Conservation (phyloP, 37 sponge, comb jelly and placozoan species). For the Hormiphora californensis region DNA sequence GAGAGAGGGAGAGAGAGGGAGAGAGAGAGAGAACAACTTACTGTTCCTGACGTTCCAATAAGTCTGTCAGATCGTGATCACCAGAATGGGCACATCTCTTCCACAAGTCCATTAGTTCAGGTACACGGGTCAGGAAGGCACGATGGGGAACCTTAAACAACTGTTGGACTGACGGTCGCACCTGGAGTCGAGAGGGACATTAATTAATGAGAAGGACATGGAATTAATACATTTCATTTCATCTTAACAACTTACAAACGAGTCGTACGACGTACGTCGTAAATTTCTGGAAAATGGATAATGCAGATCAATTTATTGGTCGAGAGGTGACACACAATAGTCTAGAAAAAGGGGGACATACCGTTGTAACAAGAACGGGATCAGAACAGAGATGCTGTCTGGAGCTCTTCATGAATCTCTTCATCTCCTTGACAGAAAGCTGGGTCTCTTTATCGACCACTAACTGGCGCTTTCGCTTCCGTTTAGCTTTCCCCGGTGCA, state of each 20-base stretch:
- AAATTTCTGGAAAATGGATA: no score
- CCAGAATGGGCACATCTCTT: slow-evolving; percentile 44
- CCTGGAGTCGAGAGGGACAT: no score
- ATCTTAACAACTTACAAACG: no score
- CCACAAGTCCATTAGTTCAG: slow-evolving; percentile 25
- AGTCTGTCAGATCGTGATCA: slow-evolving; percentile 20
- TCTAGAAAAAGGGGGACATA: neutral
- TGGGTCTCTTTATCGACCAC: slow-evolving; percentile 15
- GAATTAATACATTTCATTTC: no score
- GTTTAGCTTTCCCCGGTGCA: neutral
- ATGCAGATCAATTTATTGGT: no score
- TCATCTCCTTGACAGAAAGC: slow-evolving; percentile 48
- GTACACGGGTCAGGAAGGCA: neutral
- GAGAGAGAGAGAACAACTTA: no score
- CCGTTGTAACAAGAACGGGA: slow-evolving; percentile 22
- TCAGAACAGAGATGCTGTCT: slow-evolving; percentile 1
- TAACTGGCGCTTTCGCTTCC: slow-evolving; percentile 40
- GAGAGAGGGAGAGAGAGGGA: no score
- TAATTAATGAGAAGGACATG: no score
- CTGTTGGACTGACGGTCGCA: neutral
- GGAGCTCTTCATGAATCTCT: slow-evolving; percentile 41
- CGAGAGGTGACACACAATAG: no score
- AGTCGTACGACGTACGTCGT: no score
- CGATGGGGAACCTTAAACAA: slow-evolving; percentile 12
- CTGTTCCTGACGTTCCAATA: slow-evolving; percentile 1